phyloP scores from a whole-genome alignment of 2,113 vertebrate species.

The Sprattus sprattus region DNA sequence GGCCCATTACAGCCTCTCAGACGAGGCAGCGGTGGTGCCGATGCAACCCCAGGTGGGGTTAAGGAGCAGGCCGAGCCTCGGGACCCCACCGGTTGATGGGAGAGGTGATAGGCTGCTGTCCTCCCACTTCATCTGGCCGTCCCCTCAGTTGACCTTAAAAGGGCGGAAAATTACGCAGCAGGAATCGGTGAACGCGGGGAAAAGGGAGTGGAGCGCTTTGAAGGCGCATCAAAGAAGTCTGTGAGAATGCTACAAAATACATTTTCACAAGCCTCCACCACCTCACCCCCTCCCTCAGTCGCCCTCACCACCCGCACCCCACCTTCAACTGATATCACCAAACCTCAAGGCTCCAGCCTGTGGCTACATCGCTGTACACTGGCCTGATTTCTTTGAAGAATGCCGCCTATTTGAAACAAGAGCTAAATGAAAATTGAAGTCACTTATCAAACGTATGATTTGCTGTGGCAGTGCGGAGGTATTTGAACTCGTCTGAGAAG shows the following conservation, averaged over 20 bases:
- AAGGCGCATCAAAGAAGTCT: constrained; percentile 3
- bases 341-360: not conserved
- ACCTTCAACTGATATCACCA: not conserved
- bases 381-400: not conserved
- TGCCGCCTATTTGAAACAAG: not conserved
- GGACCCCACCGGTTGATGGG: not conserved
- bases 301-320: not conserved
- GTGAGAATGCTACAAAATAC: constrained; percentile 16
- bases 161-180: not conserved
- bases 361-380: not conserved
- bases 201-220: not conserved
- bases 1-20: not conserved
- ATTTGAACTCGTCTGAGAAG: not conserved
- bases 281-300: not conserved
- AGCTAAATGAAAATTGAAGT: constrained; percentile 4
- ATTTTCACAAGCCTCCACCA: not conserved
- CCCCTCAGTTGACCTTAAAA: constrained; percentile 2
- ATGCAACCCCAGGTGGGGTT: not conserved
- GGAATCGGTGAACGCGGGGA: not conserved
- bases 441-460: not conserved
- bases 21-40: too few relatives aligned
- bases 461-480: not conserved
- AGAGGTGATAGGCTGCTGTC: not conserved
- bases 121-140: not conserved
- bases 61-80: not conserved